phyloP scores from a whole-genome alignment of 2,797 vertebrate genomes.

The Ibycter americanus region DNA sequence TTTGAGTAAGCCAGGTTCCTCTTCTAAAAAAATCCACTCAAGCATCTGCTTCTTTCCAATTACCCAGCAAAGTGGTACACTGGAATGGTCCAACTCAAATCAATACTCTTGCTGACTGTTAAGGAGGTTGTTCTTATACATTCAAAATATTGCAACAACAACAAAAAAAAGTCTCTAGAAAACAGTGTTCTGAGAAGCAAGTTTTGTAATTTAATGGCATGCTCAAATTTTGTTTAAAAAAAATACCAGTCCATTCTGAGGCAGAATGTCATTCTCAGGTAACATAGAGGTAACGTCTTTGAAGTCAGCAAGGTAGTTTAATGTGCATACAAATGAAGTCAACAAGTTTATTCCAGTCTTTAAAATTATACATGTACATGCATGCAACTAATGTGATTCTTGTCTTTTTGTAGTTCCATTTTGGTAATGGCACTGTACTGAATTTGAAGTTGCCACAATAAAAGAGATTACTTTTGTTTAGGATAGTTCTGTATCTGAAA shows the following conservation, averaged over 20 bases:
- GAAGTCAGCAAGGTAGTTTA: constrained; percentile 3
- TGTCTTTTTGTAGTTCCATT: constrained; percentile 11
- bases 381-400: background rate
- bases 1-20: background rate
- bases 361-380: background rate
- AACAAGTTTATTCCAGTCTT: background rate
- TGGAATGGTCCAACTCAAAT: background rate
- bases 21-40: background rate
- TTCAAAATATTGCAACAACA: background rate
- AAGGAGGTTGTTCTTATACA: background rate
- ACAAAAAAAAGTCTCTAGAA: background rate
- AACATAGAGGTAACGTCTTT: background rate
- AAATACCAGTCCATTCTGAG: background rate
- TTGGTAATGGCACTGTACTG: background rate
- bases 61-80: background rate
- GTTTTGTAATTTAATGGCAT: background rate
- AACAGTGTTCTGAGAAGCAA: background rate
- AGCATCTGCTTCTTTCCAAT: background rate
- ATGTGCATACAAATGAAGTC: background rate
- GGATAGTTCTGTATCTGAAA: background rate
- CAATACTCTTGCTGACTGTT: background rate
- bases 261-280: background rate
- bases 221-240: background rate
- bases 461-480: background rate
- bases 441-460: constrained; percentile 5